These are phyloP conservation scores for Octodonta nipae DNA, from an alignment of 2,888 invertebrate species.

Conservation along the genomic window DNA sequence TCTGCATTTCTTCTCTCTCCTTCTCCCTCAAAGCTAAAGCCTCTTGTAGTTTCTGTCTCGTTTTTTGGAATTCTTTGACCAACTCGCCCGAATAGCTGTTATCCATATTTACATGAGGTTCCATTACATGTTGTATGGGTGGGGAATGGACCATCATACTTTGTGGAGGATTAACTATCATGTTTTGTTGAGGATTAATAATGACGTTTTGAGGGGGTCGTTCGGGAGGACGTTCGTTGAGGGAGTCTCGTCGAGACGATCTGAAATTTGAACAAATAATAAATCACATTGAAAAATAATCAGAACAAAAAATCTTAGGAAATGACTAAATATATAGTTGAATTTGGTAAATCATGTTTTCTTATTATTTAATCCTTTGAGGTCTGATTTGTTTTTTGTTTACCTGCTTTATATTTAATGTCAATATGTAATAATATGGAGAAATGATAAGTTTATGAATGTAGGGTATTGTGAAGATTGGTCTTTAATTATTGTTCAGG, in stretches of 20 bases:
- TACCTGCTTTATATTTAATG: too few relatives aligned
- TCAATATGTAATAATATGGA: too few relatives aligned
- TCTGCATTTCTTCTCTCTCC: conserved; percentile 41
- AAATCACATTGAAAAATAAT: neutral
- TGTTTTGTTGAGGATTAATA: too few relatives aligned
- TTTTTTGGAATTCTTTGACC: conserved; percentile 67
- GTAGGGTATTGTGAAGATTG: too few relatives aligned
- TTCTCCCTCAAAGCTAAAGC: conserved; percentile 41
- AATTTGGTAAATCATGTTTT: too few relatives aligned
- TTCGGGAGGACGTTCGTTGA: conserved; percentile 39
- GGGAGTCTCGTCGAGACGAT: conserved; percentile 52
- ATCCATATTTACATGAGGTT: conserved; percentile 26
- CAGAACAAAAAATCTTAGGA: neutral
- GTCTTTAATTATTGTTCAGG: too few relatives aligned
- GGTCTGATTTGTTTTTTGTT: too few relatives aligned
- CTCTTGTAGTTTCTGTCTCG: conserved; percentile 54
- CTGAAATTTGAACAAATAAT: conserved; percentile 8
- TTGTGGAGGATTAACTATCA: too few relatives aligned
- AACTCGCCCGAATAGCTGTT: conserved; percentile 52
- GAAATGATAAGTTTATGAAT: too few relatives aligned
- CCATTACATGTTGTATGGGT: neutral
- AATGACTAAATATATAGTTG: too few relatives aligned
- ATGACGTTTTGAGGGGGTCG: conserved; percentile 8
- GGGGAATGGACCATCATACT: conserved; percentile 13
- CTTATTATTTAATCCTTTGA: too few relatives aligned